phyloP scores from a whole-genome alignment of 2,797 vertebrate genomes.

The Sebastes steindachneri region DNA sequence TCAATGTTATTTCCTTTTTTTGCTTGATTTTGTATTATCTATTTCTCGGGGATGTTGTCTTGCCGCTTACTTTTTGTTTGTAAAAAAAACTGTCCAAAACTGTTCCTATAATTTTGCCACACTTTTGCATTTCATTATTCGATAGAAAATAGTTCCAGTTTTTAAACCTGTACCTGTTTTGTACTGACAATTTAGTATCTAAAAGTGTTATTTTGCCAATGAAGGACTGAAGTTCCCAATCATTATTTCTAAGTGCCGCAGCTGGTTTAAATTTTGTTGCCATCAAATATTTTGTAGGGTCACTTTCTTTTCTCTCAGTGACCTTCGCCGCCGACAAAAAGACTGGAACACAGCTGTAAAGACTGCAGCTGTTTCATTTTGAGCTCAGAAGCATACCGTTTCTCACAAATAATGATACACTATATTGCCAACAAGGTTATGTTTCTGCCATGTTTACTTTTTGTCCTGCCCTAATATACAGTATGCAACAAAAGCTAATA shows the following conservation, averaged over 20 bases:
- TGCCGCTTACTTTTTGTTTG: background rate
- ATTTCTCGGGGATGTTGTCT: background rate
- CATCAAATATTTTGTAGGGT: constrained; percentile 11
- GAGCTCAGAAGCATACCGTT: background rate
- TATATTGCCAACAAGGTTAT: background rate
- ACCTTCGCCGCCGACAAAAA: background rate
- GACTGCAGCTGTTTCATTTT: background rate
- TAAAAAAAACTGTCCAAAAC: background rate
- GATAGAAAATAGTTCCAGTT: background rate
- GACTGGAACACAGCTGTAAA: constrained; percentile 8
- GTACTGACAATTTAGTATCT: background rate
- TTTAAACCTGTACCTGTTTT: background rate
- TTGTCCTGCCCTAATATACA: background rate
- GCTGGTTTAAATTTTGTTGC: constrained; percentile 25
- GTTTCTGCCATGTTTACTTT: background rate
- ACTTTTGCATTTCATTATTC: background rate
- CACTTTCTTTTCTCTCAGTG: background rate
- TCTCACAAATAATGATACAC: background rate
- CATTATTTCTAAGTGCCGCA: background rate
- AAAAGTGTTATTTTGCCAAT: background rate
- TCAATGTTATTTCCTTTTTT: too few relatives aligned
- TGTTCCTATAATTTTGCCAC: background rate
- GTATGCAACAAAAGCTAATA: background rate
- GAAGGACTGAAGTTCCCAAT: background rate
- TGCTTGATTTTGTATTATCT: background rate